phyloP scores from a whole-genome alignment of 2,888 invertebrate species.

The Pristionchus entomophagus region DNA sequence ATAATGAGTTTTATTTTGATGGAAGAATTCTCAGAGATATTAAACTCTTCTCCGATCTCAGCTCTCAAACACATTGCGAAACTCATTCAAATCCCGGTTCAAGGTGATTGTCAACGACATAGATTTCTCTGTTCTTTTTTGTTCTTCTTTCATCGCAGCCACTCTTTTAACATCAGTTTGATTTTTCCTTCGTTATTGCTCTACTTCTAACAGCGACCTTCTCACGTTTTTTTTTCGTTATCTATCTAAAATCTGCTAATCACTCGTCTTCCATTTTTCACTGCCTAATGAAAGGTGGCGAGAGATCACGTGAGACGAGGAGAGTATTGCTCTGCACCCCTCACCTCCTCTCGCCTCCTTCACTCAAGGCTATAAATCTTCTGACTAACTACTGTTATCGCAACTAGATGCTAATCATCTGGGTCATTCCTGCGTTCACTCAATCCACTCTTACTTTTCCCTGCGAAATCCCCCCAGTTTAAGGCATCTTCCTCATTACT shows the following conservation, averaged over 20 bases:
- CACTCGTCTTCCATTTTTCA: not conserved
- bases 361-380: not conserved
- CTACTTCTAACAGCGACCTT: not conserved
- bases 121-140: too few relatives aligned
- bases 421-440: constrained; percentile 2
- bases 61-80: too few relatives aligned
- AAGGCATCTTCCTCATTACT: not conserved
- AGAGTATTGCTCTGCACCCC: not conserved
- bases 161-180: not conserved
- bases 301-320: too few relatives aligned
- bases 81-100: too few relatives aligned
- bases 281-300: not conserved
- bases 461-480: not conserved
- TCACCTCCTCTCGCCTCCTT: not conserved
- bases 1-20: too few relatives aligned
- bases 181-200: not conserved
- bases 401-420: constrained; percentile 32
- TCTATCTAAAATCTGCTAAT: too few relatives aligned
- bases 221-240: not conserved
- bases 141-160: not conserved
- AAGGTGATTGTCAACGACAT: too few relatives aligned
- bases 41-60: too few relatives aligned
- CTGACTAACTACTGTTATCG: not conserved
- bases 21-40: too few relatives aligned
- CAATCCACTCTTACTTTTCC: not conserved